Conservation (phyloP, 2,888 invertebrate species). For the Lacanobia oleracea region DNA sequence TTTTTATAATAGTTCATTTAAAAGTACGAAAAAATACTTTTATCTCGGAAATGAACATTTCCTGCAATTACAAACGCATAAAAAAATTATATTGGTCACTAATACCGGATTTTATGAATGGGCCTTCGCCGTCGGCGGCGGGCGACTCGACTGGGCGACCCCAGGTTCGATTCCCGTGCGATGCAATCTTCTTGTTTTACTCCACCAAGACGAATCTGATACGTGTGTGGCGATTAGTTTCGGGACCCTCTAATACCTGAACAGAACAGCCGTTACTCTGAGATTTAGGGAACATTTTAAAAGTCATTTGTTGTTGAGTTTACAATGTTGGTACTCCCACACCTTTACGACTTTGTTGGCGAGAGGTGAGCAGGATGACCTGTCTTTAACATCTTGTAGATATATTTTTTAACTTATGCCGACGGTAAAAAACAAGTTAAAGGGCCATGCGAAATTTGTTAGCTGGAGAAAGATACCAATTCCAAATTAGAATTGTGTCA, state of each 20-base stretch:
- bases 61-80: constrained; percentile 36
- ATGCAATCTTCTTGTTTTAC: constrained; percentile 66
- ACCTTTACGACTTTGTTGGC: constrained; percentile 30
- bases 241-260: constrained; percentile 65
- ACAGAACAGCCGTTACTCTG: constrained; percentile 49
- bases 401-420: constrained; percentile 7
- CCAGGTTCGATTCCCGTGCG: constrained; percentile 53
- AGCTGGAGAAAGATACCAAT: neutral
- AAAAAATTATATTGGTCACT: constrained; percentile 42
- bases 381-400: neutral
- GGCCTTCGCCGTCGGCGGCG: constrained; percentile 40
- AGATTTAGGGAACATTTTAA: constrained; percentile 53
- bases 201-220: constrained; percentile 71
- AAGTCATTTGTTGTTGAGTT: constrained; percentile 54
- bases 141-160: constrained; percentile 20
- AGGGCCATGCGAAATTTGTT: neutral
- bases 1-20: constrained; percentile 7
- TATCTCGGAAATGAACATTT: constrained; percentile 45
- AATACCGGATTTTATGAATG: constrained; percentile 59
- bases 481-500: neutral
- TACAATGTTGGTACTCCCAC: constrained; percentile 42
- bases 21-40: constrained; percentile 20
- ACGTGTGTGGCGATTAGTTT: constrained; percentile 72
- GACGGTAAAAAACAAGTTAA: neutral
- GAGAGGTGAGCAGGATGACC: constrained; percentile 1